These are phyloP conservation scores for Phocoena phocoena DNA, from an alignment of 2,113 vertebrate genomes.

Conservation along the genomic window DNA sequence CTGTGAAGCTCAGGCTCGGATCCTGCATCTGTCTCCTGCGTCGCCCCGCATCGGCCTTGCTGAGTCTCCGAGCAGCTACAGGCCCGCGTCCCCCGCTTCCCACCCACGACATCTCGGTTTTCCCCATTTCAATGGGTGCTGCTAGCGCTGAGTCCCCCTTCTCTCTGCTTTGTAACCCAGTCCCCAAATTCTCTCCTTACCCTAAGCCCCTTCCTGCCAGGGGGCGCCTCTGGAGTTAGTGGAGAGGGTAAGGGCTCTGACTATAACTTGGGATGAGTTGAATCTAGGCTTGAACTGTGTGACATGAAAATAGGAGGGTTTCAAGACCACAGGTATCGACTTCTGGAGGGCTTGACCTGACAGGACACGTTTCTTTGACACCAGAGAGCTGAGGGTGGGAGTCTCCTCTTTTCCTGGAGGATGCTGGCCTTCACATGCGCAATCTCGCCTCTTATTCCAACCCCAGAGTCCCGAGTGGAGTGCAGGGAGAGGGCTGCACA, in stretches of 20 bases:
- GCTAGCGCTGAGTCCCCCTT: not conserved
- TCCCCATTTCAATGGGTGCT: not conserved
- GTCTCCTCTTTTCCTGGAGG: not conserved
- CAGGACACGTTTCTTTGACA: not conserved
- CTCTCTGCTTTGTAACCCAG: not conserved
- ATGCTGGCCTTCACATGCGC: not conserved
- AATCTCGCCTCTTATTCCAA: not conserved
- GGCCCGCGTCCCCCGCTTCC: not conserved
- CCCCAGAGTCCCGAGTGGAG: too few species aligned
- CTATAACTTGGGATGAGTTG: not conserved
- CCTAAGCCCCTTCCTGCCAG: not conserved
- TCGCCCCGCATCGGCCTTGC: not conserved
- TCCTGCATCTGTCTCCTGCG: accelerated
- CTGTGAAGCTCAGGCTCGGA: not conserved
- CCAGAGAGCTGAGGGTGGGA: not conserved
- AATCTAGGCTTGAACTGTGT: not conserved
- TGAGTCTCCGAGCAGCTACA: not conserved
- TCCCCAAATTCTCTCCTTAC: not conserved
- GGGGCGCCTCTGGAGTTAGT: not conserved
- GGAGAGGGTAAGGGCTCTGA: not conserved
- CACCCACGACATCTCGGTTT: not conserved
- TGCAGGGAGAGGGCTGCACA: not conserved
- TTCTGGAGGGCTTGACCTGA: not conserved
- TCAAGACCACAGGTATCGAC: not conserved
- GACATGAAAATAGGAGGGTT: not conserved